Conservation (phyloP, 2,888 invertebrate genomes). For the Cephus rjabovi region DNA sequence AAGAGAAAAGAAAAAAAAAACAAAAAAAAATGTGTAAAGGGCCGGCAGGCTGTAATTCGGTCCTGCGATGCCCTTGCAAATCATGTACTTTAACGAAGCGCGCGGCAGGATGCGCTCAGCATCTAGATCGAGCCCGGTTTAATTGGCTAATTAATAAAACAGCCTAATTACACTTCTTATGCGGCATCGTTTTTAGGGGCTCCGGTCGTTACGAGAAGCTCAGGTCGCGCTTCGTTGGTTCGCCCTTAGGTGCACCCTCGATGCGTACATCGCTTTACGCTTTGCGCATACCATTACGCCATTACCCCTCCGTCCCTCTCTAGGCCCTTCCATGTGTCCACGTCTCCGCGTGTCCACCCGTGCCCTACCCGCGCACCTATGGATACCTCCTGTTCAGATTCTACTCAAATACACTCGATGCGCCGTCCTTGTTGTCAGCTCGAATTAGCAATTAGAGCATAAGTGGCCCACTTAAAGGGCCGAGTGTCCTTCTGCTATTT, state of each 20-base stretch:
- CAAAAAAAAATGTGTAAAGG: not conserved
- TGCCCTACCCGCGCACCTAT: too few species aligned
- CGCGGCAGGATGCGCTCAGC: constrained; percentile 50
- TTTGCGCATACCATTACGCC: not conserved
- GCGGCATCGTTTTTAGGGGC: constrained; percentile 44
- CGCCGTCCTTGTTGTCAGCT: not conserved
- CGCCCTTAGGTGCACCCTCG: constrained; percentile 5
- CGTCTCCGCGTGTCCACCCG: too few species aligned
- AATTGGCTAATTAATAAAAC: constrained; percentile 63
- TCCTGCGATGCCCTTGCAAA: constrained; percentile 37
- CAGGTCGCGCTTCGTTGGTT: constrained; percentile 37
- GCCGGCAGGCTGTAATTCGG: not conserved
- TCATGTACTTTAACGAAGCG: constrained; percentile 57
- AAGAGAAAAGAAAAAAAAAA: too few species aligned
- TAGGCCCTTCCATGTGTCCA: not conserved
- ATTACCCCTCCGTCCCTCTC: not conserved
- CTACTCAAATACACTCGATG: not conserved
- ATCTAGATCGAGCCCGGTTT: constrained; percentile 55
- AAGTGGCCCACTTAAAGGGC: not conserved
- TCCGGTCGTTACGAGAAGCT: constrained; percentile 22
- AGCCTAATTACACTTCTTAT: constrained; percentile 50
- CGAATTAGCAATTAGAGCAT: not conserved
- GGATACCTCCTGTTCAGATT: not conserved
- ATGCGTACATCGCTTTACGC: not conserved
- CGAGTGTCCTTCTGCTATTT: not conserved